Evolutionary conservation across 2,797 vertebrate genomes (phyloP).

Genomic region (Morelia viridis): DNA sequence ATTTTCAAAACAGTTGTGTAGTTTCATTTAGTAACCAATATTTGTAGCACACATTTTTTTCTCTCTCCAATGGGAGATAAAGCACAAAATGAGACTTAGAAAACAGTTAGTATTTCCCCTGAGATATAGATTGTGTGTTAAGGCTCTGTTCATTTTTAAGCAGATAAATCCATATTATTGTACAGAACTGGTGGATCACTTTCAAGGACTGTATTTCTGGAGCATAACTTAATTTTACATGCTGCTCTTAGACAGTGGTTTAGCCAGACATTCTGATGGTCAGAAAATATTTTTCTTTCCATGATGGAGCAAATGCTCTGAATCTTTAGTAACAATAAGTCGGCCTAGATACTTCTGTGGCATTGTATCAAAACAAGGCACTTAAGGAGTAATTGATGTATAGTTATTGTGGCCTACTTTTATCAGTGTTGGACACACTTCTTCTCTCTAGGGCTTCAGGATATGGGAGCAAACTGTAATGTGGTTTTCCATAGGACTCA

Average conservation of each 20-base stretch:
- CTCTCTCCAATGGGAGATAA: constrained; percentile 36
- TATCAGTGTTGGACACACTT: neutral
- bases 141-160: neutral
- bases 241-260: neutral
- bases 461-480: neutral
- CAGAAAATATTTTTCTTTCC: neutral
- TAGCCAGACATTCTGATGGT: neutral
- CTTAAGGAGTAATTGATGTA: neutral
- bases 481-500: neutral
- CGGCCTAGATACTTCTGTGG: neutral
- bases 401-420: neutral
- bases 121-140: constrained; percentile 19
- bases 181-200: neutral
- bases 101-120: constrained; percentile 53
- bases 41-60: constrained; percentile 33
- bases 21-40: constrained; percentile 43
- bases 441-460: neutral
- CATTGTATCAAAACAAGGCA: neutral
- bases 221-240: neutral
- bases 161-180: neutral
- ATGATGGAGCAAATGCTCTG: neutral
- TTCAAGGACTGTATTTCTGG: neutral
- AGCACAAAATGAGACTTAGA: constrained; percentile 59
- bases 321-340: neutral
- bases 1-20: constrained; percentile 44